Conservation (phyloP, 2,888 invertebrate species). For the Calliscelio sp. region DNA sequence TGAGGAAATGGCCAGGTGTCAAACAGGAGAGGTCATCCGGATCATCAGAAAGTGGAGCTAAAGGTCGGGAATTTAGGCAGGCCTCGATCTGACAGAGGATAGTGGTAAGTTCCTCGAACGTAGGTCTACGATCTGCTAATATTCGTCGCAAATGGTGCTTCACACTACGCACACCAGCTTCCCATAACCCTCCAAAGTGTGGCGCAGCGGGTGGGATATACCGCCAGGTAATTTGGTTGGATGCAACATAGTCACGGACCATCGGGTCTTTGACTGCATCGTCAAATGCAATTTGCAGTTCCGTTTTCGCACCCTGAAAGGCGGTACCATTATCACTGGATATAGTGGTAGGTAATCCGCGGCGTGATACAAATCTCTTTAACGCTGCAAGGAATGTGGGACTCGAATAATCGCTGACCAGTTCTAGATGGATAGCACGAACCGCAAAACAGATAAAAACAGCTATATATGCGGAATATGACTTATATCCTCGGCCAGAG, state of each 20-base stretch:
- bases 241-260: background rate
- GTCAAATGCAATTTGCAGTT: background rate
- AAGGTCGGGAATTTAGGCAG: slow-evolving; percentile 61
- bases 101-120: slow-evolving; percentile 71
- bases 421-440: slow-evolving; percentile 74
- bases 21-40: slow-evolving; percentile 53
- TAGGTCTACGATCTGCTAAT: slow-evolving; percentile 53
- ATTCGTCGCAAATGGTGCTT: slow-evolving; percentile 75
- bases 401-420: slow-evolving; percentile 1
- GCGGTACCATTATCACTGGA: slow-evolving; percentile 1
- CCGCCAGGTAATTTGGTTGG: background rate
- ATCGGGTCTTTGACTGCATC: background rate
- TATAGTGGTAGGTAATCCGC: background rate
- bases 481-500: slow-evolving; percentile 57
- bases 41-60: slow-evolving; percentile 48
- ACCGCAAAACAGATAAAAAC: slow-evolving; percentile 76
- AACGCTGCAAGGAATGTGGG: background rate
- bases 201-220: slow-evolving; percentile 2
- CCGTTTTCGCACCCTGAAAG: background rate
- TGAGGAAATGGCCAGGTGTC: slow-evolving; percentile 74
- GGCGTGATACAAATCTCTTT: slow-evolving; percentile 17
- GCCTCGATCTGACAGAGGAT: slow-evolving; percentile 58
- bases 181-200: background rate
- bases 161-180: background rate
- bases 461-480: slow-evolving; percentile 65